Base-by-base conservation (phyloP, 2,797 vertebrate genomes). In the Crax fasciolata region DNA sequence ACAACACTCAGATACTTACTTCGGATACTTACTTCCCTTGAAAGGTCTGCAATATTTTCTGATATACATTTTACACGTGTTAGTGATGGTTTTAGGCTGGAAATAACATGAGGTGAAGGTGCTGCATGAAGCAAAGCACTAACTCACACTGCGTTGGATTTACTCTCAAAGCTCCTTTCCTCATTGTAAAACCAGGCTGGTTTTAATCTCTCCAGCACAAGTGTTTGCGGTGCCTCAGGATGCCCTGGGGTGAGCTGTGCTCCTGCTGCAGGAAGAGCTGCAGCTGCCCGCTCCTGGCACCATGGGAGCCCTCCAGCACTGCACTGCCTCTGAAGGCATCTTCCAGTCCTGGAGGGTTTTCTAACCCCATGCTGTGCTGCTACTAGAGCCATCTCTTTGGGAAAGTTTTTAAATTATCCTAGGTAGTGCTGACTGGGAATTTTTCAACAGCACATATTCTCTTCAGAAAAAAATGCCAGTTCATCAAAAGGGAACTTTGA, bases 221-320 rank as follows among this genome's bases (percentile, higher is more conserved):
- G 25, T 25, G 12, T 32, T 49, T 32, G 25, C 51, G 30, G 32
- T n/a, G n/a, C 9, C 51, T 55, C 30, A 17, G 61, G 41, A 57
- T 74, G 17, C 14, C 39, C n/a, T 35, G 13, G 14, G 30, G 39
- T 3, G 0, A 55, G n/a, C 28, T 5, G 1, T 23, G 25, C 38
- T 49, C 23, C 62, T 0, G 1, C 30, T 13, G 6, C 0, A 2
- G 39, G 6, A 48, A 43, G 11, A 30, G 61, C 27, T 59, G 13
- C 2, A 10, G 15, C 35, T 30, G 27, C 39, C 61, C 12, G 9
- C 18, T 41, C 25, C 27, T 13, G 27, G 61, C 27, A 12, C 17
- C 6, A 19, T 62, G 39, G 61, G 61, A 43, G 39, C 61, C 39
- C 27, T 62, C 18, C 27, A 20, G 27, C 18, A 28, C 28, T 18